These are phyloP conservation scores for Frankliniella fusca DNA, from an alignment of 2,888 invertebrate species.

Conservation along the genomic window DNA sequence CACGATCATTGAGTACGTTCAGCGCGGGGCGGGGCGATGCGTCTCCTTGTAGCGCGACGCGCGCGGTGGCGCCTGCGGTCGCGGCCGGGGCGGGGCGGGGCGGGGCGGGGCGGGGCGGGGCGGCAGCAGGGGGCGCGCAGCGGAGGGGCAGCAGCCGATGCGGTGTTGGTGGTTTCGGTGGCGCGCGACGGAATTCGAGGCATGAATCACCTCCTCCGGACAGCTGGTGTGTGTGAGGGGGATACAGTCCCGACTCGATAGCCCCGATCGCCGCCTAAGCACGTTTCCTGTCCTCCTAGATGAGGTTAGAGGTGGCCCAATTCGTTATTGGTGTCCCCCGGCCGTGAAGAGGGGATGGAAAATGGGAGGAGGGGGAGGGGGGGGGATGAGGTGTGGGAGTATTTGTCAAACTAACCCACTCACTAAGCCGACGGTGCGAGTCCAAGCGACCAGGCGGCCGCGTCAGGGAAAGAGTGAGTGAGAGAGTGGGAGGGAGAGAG, in stretches of 20 bases:
- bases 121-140: background rate
- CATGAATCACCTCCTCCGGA: background rate
- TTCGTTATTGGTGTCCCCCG: background rate
- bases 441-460: no score
- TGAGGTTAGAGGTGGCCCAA: constrained; percentile 11
- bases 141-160: background rate
- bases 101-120: background rate
- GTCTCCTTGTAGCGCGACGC: no score
- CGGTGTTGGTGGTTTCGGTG: background rate
- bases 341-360: no score
- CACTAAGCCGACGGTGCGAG: no score
- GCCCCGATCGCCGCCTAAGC: background rate
- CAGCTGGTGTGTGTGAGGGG: background rate
- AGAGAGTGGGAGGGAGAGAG: no score
- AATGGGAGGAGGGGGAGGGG: no score
- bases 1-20: no score
- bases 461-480: no score
- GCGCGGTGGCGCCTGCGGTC: no score
- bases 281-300: background rate
- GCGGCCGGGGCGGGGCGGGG: background rate
- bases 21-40: no score
- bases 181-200: background rate
- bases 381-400: background rate
- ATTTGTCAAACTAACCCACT: background rate
- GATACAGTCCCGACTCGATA: background rate